Base-by-base conservation (phyloP, 2,888 invertebrate genomes). In the Tenthredo distinguenda region DNA sequence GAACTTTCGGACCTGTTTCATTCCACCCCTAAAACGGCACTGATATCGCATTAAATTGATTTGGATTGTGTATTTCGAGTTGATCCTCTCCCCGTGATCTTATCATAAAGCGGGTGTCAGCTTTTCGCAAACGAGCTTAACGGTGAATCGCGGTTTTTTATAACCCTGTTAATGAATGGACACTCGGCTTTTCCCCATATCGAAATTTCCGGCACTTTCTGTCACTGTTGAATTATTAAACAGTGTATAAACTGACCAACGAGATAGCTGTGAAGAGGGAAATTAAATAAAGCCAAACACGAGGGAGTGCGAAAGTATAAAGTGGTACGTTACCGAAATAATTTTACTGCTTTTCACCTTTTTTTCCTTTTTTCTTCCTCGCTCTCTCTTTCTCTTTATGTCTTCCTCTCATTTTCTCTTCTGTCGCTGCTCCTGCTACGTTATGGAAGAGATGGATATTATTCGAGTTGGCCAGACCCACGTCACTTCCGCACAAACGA, bases 391-490 rank as follows among this genome's bases (percentile, higher is more conserved):
- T 34, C 31, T 15, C 18, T 34, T 34, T 34, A 12, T 34, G 15
- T 62, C 26, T 21, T 62, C 26, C 10, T 62, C 21, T 21, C 26
- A 3, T 62, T 62, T 62, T 26, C 26, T 62, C 62, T n/a, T 2
- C n/a, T 58, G 10, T n/a, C 21, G 6, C 21, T 58, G 9, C 9
- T 26, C n/a, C 21, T 26, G 62, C 62, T 12, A 21, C 62, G 62
- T 26, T 62, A 12, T 9, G n/a, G 43, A 15, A 43, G 72, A 40
- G 43, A 74, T 21, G 72, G 72, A 74, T 74, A 74, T 74, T 74
- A 43, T 74, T 74, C 21, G 72, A 74, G 43, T 9, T 74, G 40
- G 72, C 72, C 43, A 72, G 43, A 72, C 40, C 72, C 72, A 40
- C 40, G 72, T 40, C 72, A 72, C 40, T 40, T 72, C 72, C 72